These are phyloP conservation scores for Pandemis heparana DNA, from an alignment of 2,888 invertebrate species.

Conservation along the genomic window DNA sequence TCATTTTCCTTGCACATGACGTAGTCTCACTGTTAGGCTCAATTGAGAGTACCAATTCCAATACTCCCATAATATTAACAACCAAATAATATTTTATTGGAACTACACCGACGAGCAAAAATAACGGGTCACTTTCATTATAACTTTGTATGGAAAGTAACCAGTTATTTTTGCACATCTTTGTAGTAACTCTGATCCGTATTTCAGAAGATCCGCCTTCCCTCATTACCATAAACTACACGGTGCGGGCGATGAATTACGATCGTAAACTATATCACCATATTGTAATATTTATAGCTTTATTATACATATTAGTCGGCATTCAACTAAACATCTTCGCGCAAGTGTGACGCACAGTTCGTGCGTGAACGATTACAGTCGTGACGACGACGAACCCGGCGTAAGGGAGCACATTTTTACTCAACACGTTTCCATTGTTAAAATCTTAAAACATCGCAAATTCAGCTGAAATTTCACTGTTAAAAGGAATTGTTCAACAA, in stretches of 20 bases:
- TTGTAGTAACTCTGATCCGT: constrained; percentile 2
- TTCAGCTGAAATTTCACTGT: not conserved
- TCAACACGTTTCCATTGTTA: constrained; percentile 9
- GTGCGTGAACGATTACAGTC: constrained; percentile 72
- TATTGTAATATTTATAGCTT: constrained; percentile 15
- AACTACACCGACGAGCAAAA: not conserved
- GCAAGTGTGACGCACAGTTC: constrained; percentile 54
- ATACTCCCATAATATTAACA: not conserved
- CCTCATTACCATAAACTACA: constrained; percentile 12
- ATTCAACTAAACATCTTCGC: constrained; percentile 58
- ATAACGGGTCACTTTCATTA: too few relatives aligned
- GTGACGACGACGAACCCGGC: constrained; percentile 52
- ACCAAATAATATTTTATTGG: not conserved
- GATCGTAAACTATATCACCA: constrained; percentile 16
- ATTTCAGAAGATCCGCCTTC: not conserved
- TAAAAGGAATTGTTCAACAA: not conserved
- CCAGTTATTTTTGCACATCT: too few relatives aligned
- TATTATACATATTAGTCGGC: constrained; percentile 37
- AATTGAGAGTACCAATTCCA: not conserved
- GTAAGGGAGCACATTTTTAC: constrained; percentile 3
- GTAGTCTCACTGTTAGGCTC: not conserved
- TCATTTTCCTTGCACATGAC: too few relatives aligned
- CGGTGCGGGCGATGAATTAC: constrained; percentile 9
- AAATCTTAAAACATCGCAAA: not conserved
- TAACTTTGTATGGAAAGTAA: too few relatives aligned